Evolutionary conservation across 2,113 vertebrate genomes (phyloP), one percentile per base, ranked within the genome.

Genomic region (Aldabrachelys gigantea): DNA sequence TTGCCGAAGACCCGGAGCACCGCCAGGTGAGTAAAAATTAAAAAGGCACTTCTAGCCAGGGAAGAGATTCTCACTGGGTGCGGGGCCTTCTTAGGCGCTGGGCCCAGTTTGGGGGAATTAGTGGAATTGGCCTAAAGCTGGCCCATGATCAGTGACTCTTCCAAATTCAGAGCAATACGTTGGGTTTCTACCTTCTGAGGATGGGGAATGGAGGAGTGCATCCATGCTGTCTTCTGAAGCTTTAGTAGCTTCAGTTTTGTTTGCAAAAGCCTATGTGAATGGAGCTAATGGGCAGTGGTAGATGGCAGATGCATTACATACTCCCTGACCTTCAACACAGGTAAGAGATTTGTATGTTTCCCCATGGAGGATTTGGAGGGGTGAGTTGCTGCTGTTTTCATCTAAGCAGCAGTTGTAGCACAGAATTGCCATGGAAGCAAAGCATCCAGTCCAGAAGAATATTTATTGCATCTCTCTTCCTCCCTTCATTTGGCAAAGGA

Each of bases 401-500:
- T 5, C 6, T 41, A 88, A 3, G 24, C 44, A 14, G 82, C 83
- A n/a, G 52, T 17, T 16, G 14, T 17, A 56, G 86, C 89, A 84
- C 88, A 84, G 91, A 95, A 85, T 41, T 97, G 94, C 95, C 84
- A 1, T 24, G 80, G 89, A 93, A 96, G 92, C 95, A 95, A 94
- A 97, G 5, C 0, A 0, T 91, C 84, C 92, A 89, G 80, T 83
- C 89, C 85, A 49, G 84, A 17, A 47, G 89, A 91, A 92, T 96
- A 96, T 96, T 97, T 96, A 96, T 93, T 91, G 86, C 3, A 2
- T 89, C 88, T 96, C 19, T 72, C 94, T 27, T 91, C 96, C 88
- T 95, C 80, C 89, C 89, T 96, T 97, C 90, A 96, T 97, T 97
- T 95, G 95, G 96, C 8, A 1, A 94, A 96, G 94, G 92, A 98